Base-by-base conservation (phyloP, 2,888 invertebrate species). In the Caenorhabditis sulstoni region DNA sequence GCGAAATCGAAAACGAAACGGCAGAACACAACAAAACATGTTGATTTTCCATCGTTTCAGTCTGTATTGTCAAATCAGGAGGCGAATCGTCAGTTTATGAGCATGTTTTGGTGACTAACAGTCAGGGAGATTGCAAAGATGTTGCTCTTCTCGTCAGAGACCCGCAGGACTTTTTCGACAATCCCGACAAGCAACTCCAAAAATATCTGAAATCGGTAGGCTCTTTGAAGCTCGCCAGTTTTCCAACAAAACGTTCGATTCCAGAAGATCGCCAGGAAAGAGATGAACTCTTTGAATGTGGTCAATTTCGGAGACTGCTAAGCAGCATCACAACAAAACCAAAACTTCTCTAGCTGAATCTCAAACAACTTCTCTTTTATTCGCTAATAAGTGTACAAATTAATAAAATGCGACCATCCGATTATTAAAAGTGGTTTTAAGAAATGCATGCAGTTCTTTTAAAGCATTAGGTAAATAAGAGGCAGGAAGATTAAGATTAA, bases 101-200 rank as follows among this genome's bases (percentile, higher is more conserved):
- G 3, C 79, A 83, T 47, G 58, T 84, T 29, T 49, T 84, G 11
- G 68, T 81, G 12, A 79, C 79, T 8, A 66, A 74, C 45, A 79
- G 77, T 22, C 70, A 68, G 76, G 83, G 82, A 58, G 64, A 81
- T 29, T 85, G 85, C 58, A 81, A 81, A 57, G 76, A 85, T 59
- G 81, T 79, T 20, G 76, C 81, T 9, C 75, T 85, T 0, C 49
- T 84, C 3, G 84, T 85, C 4, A 59, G 85, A 64, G 76, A 84
- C 50, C 83, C 85, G 2, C 78, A 83, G 50, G 62, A 79, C 18
- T 85, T 85, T 64, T 85, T 85, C 67, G 82, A 83, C 35, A 53
- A 67, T 23, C 74, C 79, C n/a, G 77, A 85, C 39, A 66, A 65
- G n/a, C 73, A 83, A 35, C 67, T 85, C 3, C 76, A 79, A 18